A percentile compares a stretch with the other conserved stretches of the same genome.
These are phyloP conservation scores for Spinibarbus caldwelli DNA, from an alignment of 2,797 vertebrate genomes.

Conservation along the genomic window DNA sequence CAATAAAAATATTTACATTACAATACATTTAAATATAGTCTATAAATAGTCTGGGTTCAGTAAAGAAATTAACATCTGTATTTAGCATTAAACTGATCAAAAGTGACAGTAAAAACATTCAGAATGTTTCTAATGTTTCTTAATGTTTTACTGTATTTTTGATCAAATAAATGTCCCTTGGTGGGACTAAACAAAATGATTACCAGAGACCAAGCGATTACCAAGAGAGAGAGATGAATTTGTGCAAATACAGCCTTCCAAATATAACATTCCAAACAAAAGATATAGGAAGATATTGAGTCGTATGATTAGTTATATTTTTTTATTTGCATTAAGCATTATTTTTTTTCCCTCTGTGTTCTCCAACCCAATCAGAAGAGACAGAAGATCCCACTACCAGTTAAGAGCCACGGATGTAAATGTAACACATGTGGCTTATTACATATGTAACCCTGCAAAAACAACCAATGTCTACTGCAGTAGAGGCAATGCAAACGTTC, in stretches of 20 bases:
- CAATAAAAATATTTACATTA: background rate
- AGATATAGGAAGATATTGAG: no score
- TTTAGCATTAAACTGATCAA: background rate
- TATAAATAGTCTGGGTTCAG: background rate
- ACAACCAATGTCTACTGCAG: background rate
- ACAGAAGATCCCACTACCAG: background rate
- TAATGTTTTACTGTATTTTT: background rate
- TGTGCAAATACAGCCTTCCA: background rate
- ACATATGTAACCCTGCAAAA: slow-evolving; percentile 4
- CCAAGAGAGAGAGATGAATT: no score
- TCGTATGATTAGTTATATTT: background rate
- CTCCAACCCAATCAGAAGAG: background rate
- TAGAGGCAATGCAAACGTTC: background rate
- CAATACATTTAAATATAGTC: background rate
- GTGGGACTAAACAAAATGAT: background rate
- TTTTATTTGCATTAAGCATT: background rate
- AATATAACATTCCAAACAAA: background rate
- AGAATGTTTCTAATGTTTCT: background rate
- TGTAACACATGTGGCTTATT: background rate
- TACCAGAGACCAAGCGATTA: background rate
- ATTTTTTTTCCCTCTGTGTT: background rate
- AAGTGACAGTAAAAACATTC: background rate
- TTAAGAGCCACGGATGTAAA: background rate
- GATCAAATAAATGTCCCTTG: background rate
- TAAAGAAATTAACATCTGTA: background rate